Conservation (phyloP, 2,113 vertebrate species). For the Drymodes brunneopygia region DNA sequence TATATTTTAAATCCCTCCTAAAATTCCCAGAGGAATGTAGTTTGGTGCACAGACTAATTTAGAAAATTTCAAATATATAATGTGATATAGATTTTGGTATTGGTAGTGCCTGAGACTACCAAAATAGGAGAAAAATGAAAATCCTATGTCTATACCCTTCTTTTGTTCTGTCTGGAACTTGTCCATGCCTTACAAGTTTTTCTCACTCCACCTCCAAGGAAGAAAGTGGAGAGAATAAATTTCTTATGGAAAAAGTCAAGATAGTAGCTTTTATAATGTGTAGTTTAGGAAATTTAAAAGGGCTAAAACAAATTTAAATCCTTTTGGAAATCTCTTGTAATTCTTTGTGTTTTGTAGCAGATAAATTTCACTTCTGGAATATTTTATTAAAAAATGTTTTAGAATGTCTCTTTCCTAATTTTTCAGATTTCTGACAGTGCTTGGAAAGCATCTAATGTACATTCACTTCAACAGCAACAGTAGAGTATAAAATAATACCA, state of each 20-base stretch:
- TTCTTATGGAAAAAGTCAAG: neutral
- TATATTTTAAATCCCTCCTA: neutral
- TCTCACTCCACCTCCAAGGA: neutral
- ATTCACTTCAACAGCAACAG: neutral
- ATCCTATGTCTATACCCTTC: accelerated
- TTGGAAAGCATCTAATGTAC: neutral
- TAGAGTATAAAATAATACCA: neutral
- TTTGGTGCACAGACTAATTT: neutral
- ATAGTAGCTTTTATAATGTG: neutral
- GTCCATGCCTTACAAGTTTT: neutral
- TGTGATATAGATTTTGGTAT: neutral
- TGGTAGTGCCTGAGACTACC: neutral
- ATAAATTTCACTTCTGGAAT: neutral
- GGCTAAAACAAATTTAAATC: neutral
- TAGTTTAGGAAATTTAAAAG: neutral
- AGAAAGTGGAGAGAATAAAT: neutral
- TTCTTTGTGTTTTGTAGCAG: neutral
- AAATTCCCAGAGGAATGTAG: neutral
- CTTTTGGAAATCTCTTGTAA: neutral
- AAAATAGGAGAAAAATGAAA: neutral
- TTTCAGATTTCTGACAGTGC: neutral
- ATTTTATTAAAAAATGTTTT: neutral
- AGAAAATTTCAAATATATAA: neutral
- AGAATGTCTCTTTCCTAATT: neutral
- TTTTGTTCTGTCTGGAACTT: neutral